Percentiles rank a stretch among this genome's conserved stretches.
phyloP scores from a whole-genome alignment of 2,888 invertebrate species.

The Folsomia candida region DNA sequence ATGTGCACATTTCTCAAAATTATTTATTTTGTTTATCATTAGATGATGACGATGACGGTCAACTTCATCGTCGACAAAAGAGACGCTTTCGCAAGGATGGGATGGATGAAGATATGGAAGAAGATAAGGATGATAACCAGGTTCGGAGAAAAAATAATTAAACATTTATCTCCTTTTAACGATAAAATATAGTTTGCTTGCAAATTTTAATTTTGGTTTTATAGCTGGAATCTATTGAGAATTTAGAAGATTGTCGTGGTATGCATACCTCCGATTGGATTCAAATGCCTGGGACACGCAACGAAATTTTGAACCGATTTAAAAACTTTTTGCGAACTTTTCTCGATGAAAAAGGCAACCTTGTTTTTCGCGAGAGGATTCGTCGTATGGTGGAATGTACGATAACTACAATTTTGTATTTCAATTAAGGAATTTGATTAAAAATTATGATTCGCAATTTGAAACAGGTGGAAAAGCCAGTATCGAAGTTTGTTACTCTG shows the following conservation, averaged over 20 bases:
- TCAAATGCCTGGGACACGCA: conserved; percentile 87
- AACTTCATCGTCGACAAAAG: conserved; percentile 66
- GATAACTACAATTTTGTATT: conserved; percentile 35
- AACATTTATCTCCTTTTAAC: background rate
- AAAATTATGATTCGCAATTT: background rate
- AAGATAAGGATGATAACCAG: conserved; percentile 74
- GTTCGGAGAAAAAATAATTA: conserved; percentile 53
- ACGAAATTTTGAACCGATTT: conserved; percentile 88
- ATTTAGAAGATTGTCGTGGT: conserved; percentile 95
- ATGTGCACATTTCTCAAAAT: background rate
- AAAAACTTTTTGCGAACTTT: conserved; percentile 90
- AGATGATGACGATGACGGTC: conserved; percentile 71
- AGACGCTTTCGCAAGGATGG: conserved; percentile 53
- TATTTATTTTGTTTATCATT: conserved; percentile 21
- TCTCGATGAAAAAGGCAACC: conserved; percentile 80
- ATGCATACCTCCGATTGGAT: conserved; percentile 95
- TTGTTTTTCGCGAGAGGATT: conserved; percentile 87
- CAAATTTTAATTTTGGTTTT: conserved; percentile 6
- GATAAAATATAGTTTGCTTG: background rate
- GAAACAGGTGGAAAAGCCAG: conserved; percentile 59
- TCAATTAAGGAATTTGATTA: background rate
- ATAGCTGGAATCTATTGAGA: conserved; percentile 94
- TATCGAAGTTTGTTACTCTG: conserved; percentile 88
- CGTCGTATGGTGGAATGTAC: conserved; percentile 83
- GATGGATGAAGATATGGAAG: conserved; percentile 63